These are phyloP conservation scores for Tyrannus savana DNA, from an alignment of 2,113 vertebrate species.

Conservation along the genomic window DNA sequence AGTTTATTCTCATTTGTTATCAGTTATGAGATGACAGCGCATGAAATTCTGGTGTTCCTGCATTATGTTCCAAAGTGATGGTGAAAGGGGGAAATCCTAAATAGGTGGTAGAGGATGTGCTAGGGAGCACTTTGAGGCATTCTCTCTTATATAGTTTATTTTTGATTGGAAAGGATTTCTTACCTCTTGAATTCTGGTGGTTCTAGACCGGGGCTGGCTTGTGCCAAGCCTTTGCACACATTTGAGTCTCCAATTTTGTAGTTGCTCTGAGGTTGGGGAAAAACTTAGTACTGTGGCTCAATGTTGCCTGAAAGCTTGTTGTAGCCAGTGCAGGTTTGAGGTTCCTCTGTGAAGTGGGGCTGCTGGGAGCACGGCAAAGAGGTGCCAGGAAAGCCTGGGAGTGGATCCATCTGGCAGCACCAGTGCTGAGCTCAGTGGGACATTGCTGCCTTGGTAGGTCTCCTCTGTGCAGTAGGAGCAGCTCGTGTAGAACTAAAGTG, in stretches of 20 bases:
- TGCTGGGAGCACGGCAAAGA: not conserved
- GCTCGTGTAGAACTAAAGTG: not conserved
- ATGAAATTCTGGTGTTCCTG: not conserved
- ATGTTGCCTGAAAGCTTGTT: not conserved
- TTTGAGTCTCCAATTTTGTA: not conserved
- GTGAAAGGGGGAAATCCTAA: not conserved
- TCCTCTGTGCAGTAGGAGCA: not conserved
- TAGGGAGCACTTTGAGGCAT: not conserved
- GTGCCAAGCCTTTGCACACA: not conserved
- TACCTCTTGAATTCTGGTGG: not conserved
- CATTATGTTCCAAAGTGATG: not conserved
- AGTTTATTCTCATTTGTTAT: not conserved
- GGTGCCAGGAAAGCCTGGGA: not conserved
- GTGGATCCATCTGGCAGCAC: not conserved
- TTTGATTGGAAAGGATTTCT: not conserved
- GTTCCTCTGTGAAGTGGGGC: not conserved
- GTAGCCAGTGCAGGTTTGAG: not conserved
- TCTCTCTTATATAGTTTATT: not conserved
- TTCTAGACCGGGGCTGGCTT: not conserved
- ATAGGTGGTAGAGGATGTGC: not conserved
- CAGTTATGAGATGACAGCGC: not conserved
- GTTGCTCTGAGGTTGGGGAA: not conserved
- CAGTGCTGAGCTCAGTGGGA: not conserved
- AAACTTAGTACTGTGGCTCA: not conserved
- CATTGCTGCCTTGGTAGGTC: not conserved